These are phyloP conservation scores for Aegypius monachus DNA, from an alignment of 2,113 vertebrate species.

Conservation along the genomic window DNA sequence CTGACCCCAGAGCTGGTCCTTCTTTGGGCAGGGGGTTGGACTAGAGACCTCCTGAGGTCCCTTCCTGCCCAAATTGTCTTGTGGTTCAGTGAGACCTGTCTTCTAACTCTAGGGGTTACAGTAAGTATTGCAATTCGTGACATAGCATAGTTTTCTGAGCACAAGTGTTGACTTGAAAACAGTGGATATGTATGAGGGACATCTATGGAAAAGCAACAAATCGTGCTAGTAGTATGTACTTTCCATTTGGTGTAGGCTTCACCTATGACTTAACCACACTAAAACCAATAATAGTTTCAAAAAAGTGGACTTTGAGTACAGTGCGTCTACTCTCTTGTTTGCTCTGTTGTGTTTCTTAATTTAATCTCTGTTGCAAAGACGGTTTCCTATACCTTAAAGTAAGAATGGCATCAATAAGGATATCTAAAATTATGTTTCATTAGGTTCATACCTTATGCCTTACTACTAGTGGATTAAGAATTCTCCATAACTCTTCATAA, in stretches of 20 bases:
- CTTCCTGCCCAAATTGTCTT: background rate
- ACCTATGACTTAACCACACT: background rate
- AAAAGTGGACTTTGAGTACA: background rate
- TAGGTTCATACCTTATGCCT: background rate
- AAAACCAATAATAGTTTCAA: background rate
- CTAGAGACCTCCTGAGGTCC: background rate
- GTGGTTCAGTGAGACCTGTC: background rate
- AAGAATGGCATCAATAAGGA: background rate
- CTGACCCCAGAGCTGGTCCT: background rate
- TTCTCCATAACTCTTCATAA: background rate
- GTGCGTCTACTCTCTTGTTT: background rate
- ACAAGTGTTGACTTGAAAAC: background rate
- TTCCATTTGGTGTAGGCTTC: background rate
- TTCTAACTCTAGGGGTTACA: background rate
- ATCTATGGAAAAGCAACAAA: background rate
- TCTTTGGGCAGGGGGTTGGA: background rate
- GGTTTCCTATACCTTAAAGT: background rate
- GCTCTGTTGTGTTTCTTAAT: background rate
- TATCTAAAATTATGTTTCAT: background rate
- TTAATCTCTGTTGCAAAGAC: background rate
- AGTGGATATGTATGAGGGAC: background rate
- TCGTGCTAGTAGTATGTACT: background rate
- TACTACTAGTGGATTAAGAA: background rate
- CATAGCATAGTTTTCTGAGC: background rate
- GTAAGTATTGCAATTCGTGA: background rate